These are phyloP conservation scores for Diorhabda carinulata DNA, from an alignment of 1,140 invertebrate genomes.

Conservation along the genomic window DNA sequence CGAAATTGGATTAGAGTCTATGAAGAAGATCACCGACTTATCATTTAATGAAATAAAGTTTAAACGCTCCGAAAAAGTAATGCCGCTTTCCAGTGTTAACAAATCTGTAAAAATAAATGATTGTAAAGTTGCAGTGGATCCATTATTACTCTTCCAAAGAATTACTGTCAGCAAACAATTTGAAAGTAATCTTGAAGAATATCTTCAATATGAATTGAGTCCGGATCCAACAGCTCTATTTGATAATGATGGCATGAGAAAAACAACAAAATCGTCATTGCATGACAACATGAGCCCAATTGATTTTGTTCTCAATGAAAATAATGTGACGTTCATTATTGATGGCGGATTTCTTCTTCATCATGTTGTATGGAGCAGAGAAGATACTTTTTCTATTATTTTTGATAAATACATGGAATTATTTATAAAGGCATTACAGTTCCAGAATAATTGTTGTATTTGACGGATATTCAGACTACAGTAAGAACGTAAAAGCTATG, in stretches of 20 bases:
- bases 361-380: conserved; percentile 31
- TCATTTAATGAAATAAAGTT: conserved; percentile 33
- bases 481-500: too few relatives aligned
- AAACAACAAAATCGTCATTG: conserved; percentile 43
- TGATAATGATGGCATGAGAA: conserved; percentile 45
- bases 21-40: conserved; percentile 37
- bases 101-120: conserved; percentile 31
- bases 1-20: conserved; percentile 42
- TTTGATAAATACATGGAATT: conserved; percentile 29
- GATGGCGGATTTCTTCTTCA: conserved; percentile 39
- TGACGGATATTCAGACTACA: too few relatives aligned
- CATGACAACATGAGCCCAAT: conserved; percentile 32
- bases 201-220: conserved; percentile 44
- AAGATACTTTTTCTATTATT: conserved; percentile 23
- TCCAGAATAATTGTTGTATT: too few relatives aligned
- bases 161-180: conserved; percentile 40
- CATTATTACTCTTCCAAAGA: conserved; percentile 46
- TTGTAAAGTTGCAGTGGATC: conserved; percentile 42
- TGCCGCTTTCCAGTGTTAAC: conserved; percentile 21
- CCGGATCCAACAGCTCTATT: conserved; percentile 45
- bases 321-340: conserved; percentile 41
- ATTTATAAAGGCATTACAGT: conserved; percentile 22
- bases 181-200: conserved; percentile 37
- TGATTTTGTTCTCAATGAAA: conserved; percentile 30
- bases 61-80: conserved; percentile 28